These are phyloP conservation scores for Trachelipus rathkii DNA, from an alignment of 1,140 invertebrate genomes.

Conservation along the genomic window DNA sequence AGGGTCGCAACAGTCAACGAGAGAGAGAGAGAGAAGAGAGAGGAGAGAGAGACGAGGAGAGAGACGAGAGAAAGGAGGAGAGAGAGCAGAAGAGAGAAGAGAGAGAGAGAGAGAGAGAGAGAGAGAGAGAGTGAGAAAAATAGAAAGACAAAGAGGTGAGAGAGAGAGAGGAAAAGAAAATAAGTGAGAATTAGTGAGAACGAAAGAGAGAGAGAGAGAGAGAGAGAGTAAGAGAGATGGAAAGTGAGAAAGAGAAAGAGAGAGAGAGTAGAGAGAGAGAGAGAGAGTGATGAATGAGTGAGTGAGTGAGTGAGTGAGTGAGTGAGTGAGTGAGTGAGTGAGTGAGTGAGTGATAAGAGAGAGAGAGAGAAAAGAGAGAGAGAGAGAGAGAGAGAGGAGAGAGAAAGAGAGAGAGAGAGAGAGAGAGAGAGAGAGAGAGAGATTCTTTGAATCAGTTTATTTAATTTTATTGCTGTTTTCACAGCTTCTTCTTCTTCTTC, in stretches of 20 bases:
- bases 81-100: neutral
- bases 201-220: conserved; percentile 3
- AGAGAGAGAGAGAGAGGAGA: neutral
- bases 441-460: too few relatives aligned
- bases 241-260: neutral
- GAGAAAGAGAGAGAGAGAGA: too few relatives aligned
- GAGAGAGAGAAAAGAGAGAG: neutral
- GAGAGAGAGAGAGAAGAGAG: neutral
- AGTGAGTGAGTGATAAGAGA: neutral
- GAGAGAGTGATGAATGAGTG: neutral
- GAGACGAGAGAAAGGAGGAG: neutral
- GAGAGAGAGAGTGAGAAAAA: conserved; percentile 8
- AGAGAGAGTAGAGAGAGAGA: neutral
- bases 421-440: too few relatives aligned
- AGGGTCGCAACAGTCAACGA: neutral
- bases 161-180: neutral
- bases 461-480: too few relatives aligned
- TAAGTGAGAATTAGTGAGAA: neutral
- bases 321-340: too few relatives aligned
- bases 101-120: conserved; percentile 13
- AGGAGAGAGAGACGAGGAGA: neutral
- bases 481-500: too few relatives aligned
- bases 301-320: too few relatives aligned
- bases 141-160: neutral
- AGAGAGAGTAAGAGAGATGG: neutral